These are phyloP conservation scores for Aphelinus certus DNA, from an alignment of 1,140 invertebrate species.

Conservation along the genomic window DNA sequence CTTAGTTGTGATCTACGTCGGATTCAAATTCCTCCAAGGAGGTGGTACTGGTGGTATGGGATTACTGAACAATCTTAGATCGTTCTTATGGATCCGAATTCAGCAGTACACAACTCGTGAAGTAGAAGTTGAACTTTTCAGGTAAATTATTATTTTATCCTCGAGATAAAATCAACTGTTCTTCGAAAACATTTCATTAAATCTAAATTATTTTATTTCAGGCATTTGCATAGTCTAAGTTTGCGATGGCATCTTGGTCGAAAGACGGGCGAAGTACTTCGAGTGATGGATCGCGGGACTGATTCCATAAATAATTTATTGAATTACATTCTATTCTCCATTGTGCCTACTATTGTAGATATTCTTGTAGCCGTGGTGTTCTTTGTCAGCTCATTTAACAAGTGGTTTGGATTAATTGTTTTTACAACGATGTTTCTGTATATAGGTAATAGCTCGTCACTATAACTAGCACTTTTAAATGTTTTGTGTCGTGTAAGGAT, in stretches of 20 bases:
- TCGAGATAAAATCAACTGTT: too few species aligned
- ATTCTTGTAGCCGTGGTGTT: conserved; percentile 92
- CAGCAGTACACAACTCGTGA: conserved; percentile 95
- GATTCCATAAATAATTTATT: conserved; percentile 93
- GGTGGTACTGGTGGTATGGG: conserved; percentile 92
- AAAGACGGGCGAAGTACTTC: conserved; percentile 94
- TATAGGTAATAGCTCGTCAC: conserved; percentile 76
- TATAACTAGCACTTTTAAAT: not conserved
- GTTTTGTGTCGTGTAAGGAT: not conserved
- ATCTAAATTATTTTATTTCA: conserved; percentile 49
- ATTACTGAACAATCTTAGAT: conserved; percentile 88
- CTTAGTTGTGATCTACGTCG: conserved; percentile 85
- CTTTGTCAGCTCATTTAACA: conserved; percentile 88
- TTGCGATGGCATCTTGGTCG: conserved; percentile 89
- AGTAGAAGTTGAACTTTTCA: conserved; percentile 76
- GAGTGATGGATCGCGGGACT: conserved; percentile 95
- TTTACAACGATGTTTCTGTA: conserved; percentile 92
- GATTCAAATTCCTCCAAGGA: conserved; percentile 92
- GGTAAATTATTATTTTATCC: conserved; percentile 43
- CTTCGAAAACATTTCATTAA: conserved; percentile 2
- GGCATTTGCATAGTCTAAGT: conserved; percentile 87
- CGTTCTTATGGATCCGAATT: conserved; percentile 93
- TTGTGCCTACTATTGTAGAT: conserved; percentile 91
- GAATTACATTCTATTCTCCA: conserved; percentile 88
- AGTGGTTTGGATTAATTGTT: conserved; percentile 94